Evolutionary conservation across 2,888 invertebrate species (phyloP).

Genomic region (Philonicus albiceps): DNA sequence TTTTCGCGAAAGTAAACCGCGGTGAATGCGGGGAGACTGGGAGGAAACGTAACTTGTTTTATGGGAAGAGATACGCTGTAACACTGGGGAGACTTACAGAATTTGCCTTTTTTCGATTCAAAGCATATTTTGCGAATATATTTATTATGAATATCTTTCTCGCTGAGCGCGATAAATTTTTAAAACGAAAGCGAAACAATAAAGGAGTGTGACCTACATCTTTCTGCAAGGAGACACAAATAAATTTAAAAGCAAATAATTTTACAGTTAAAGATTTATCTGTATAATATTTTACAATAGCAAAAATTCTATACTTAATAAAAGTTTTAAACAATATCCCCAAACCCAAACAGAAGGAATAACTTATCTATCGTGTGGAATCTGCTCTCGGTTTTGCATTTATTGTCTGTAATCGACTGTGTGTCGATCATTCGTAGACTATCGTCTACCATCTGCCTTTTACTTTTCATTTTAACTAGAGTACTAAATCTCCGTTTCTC

Average conservation of each 20-base stretch:
- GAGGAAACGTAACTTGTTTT: background rate
- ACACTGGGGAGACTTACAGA: background rate
- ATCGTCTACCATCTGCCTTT: background rate
- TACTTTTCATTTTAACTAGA: background rate
- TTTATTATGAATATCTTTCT: background rate
- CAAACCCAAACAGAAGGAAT: background rate
- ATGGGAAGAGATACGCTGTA: background rate
- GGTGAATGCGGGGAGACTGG: background rate
- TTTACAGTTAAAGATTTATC: too few relatives aligned
- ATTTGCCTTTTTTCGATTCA: background rate
- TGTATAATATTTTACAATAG: too few relatives aligned
- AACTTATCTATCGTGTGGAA: background rate
- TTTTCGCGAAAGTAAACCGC: background rate
- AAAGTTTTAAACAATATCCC: background rate
- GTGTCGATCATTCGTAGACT: background rate
- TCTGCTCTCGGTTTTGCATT: background rate
- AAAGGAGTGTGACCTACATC: background rate
- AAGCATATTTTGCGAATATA: background rate
- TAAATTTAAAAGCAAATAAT: background rate
- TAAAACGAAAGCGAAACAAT: background rate
- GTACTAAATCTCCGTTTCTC: background rate
- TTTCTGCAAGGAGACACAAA: background rate
- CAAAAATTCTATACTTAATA: background rate
- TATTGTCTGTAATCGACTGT: background rate
- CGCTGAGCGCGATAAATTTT: background rate